Base-by-base conservation (phyloP, 92 coral and sea anemone genomes). In the Galaxea fascicularis region DNA sequence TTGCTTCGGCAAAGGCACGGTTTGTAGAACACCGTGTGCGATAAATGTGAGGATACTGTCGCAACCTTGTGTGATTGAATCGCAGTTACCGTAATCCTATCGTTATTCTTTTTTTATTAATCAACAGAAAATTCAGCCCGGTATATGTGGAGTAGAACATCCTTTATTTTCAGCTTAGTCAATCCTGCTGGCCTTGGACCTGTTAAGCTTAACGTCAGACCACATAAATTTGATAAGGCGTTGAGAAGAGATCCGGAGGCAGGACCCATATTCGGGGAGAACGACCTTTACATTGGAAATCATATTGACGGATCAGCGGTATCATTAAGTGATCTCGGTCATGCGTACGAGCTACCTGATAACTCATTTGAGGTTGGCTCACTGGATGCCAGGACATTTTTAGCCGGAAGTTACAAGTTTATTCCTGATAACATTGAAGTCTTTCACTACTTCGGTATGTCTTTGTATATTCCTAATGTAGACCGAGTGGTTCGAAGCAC, bases 141-240 rank as follows among this genome's bases (percentile, higher is more conserved):
- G 47, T 72, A 82, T 17, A 70, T 82, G 39, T 71, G 78, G 57
- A 74, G 82, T 41, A 12, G 47, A 16, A 53, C 56, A 20, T 52
- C 93, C 4, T 93, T 93, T 75, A 71, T 93, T 20, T 93, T 93
- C 84, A 93, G 98, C 35, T 72, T 93, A 14, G 85, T 72, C 47
- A 93, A 91, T 29, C 87, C 90, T 59, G 73, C 45, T 62, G 90
- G 90, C 22, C 41, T 82, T 41, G 85, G 29, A n/a, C 98, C 95
- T 31, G 73, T 91, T 51, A 85, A 89, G 75, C 88, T 93, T 57
- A 60, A 73, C 22, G 31, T 74, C 49, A 82, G 65, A n/a, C 47
- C 54, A 6, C 58, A 63, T 13, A 74, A 72, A 41, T 16, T 56
- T 25, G 58, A 17, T 13, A 73, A 60, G 57, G 94, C 91, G 1